A percentile compares a stretch with the other conserved stretches of the same genome.
These are phyloP conservation scores for Aplochiton taeniatus DNA, from an alignment of 2,797 vertebrate species.

Conservation along the genomic window DNA sequence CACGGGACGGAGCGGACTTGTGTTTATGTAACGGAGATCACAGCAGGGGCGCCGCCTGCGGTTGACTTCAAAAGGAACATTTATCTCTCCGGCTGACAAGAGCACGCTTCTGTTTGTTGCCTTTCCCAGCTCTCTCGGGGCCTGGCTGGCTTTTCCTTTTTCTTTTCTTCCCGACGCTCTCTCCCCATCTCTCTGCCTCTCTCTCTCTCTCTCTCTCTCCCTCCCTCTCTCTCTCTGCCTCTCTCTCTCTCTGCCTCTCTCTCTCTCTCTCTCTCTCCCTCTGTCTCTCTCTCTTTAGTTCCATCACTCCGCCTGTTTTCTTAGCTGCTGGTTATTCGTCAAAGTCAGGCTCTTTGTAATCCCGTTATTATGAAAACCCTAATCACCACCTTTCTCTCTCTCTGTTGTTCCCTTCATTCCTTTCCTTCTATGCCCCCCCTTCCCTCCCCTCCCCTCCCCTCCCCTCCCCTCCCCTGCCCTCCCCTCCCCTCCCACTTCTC, in stretches of 20 bases:
- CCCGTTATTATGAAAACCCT: constrained; percentile 17
- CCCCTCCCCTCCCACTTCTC: not conserved
- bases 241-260: constrained; percentile 37
- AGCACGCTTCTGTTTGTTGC: constrained; percentile 11
- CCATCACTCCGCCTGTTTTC: constrained; percentile 28
- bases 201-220: too few species aligned
- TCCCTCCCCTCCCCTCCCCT: not conserved
- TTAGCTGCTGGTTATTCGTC: not conserved
- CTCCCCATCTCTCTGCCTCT: too few species aligned
- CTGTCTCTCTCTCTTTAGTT: not conserved
- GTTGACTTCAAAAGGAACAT: constrained; percentile 31
- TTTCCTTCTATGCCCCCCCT: constrained; percentile 20
- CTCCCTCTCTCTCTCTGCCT: constrained; percentile 34
- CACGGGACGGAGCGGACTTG: constrained; percentile 21
- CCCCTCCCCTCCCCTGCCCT: constrained; percentile 1
- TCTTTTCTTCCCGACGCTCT: too few species aligned
- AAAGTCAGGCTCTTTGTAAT: constrained; percentile 27
- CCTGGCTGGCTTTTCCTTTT: too few species aligned
- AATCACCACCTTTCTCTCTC: constrained; percentile 47
- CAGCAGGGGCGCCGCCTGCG: constrained; percentile 3
- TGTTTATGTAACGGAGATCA: constrained; percentile 16
- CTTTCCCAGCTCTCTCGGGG: constrained; percentile 25
- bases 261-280: constrained; percentile 24
- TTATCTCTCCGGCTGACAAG: constrained; percentile 32
- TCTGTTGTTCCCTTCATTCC: constrained; percentile 22